Conservation (phyloP, 2,888 invertebrate species). For the Lasioglossum marginatum region DNA sequence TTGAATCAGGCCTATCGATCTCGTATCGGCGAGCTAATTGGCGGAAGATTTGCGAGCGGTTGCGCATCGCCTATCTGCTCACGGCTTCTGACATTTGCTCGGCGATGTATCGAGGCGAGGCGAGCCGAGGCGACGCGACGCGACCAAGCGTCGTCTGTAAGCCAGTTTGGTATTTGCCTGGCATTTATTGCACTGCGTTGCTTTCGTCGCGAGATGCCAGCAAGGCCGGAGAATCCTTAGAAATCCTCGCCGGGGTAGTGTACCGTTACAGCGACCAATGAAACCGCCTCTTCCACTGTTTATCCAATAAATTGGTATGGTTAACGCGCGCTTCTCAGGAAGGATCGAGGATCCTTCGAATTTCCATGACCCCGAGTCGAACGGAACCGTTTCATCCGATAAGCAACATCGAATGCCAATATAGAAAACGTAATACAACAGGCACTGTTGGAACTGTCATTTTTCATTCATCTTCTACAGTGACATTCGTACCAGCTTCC, state of each 20-base stretch:
- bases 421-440: neutral
- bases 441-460: neutral
- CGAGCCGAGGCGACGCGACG: constrained; percentile 15
- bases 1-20: neutral
- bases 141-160: constrained; percentile 52
- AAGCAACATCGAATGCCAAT: neutral
- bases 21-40: constrained; percentile 21
- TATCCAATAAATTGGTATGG: constrained; percentile 31
- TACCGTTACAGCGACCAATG: constrained; percentile 42
- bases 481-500: neutral
- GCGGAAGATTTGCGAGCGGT: constrained; percentile 22
- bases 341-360: constrained; percentile 6
- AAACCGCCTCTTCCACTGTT: constrained; percentile 23
- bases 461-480: neutral
- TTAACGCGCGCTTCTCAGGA: neutral
- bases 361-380: neutral
- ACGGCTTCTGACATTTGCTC: constrained; percentile 63
- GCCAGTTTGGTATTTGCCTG: constrained; percentile 76
- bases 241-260: constrained; percentile 50
- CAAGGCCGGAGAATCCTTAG: constrained; percentile 67
- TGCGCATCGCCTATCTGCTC: neutral
- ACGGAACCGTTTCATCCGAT: neutral
- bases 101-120: neutral
- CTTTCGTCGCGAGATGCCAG: constrained; percentile 53
- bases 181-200: constrained; percentile 71